Evolutionary conservation across 2,888 invertebrate genomes (phyloP).

Genomic region (Hipparchia sbordonii): DNA sequence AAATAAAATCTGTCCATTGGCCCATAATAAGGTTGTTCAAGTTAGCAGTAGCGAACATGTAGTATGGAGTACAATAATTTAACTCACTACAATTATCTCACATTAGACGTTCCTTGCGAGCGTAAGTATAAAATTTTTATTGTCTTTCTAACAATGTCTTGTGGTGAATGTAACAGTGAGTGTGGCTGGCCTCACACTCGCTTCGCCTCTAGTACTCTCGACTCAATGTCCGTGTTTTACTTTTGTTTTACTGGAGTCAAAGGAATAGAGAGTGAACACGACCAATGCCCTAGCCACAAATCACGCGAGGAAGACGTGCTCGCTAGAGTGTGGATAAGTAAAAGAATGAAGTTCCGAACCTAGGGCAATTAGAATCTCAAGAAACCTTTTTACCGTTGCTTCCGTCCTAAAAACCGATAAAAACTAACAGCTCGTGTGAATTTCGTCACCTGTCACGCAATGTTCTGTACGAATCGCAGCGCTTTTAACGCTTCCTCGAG

Average conservation of each 20-base stretch:
- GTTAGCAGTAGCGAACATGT: too few species aligned
- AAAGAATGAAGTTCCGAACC: background rate
- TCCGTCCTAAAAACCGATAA: conserved; percentile 21
- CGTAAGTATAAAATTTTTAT: conserved; percentile 51
- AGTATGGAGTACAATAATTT: too few species aligned
- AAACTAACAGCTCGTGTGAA: conserved; percentile 22
- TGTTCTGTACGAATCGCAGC: conserved; percentile 19
- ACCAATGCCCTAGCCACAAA: background rate
- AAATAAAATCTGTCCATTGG: too few species aligned
- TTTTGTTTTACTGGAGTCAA: too few species aligned
- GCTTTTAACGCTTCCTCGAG: conserved; percentile 16
- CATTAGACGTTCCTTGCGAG: too few species aligned
- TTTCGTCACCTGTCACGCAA: conserved; percentile 24
- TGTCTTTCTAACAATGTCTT: conserved; percentile 22
- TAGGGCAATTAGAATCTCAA: background rate
- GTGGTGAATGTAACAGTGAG: background rate
- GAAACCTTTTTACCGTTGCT: conserved; percentile 11
- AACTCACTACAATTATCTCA: too few species aligned
- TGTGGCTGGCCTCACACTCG: too few species aligned
- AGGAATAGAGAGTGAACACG: too few species aligned
- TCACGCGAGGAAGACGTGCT: background rate
- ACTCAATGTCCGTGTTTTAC: too few species aligned
- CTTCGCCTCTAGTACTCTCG: too few species aligned
- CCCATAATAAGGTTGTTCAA: too few species aligned
- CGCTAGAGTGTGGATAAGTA: background rate